Percentiles rank a stretch among this genome's conserved stretches.
These are phyloP conservation scores for Paratilapia polleni DNA, from an alignment of 2,113 vertebrate genomes.

Conservation along the genomic window DNA sequence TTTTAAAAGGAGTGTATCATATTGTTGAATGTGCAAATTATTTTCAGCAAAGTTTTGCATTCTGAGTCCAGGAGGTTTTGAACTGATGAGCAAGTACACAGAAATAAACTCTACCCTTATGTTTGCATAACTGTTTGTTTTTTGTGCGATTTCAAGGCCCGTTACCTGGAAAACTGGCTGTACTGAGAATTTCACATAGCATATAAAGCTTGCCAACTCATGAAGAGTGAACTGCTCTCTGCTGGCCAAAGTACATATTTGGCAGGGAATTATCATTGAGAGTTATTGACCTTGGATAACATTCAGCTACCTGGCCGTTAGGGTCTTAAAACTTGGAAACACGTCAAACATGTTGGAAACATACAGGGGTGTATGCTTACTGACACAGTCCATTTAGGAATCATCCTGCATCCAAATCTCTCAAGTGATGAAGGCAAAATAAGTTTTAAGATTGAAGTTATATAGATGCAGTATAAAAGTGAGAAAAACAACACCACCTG, in stretches of 20 bases:
- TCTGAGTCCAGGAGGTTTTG: background rate
- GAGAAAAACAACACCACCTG: background rate
- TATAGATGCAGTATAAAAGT: background rate
- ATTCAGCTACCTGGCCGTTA: constrained; percentile 27
- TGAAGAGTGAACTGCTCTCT: constrained; percentile 36
- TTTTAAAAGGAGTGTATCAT: background rate
- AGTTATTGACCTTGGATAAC: constrained; percentile 69
- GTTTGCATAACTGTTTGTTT: background rate
- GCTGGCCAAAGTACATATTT: constrained; percentile 62
- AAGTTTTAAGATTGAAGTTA: background rate
- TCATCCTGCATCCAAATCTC: constrained; percentile 7
- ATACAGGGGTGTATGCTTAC: constrained; percentile 11
- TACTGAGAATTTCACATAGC: constrained; percentile 29
- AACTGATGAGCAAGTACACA: background rate
- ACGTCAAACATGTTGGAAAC: constrained; percentile 2
- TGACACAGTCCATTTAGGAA: constrained; percentile 36
- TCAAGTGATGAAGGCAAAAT: background rate
- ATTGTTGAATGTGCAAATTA: background rate
- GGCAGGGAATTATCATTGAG: constrained; percentile 56
- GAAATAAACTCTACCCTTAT: background rate
- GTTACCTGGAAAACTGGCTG: constrained; percentile 32
- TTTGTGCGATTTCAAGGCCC: constrained; percentile 34
- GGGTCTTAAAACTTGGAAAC: constrained; percentile 52
- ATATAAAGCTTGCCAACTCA: constrained; percentile 52
- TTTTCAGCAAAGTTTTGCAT: background rate